Evolutionary conservation across 2,797 vertebrate species (phyloP), one percentile per base, ranked within the genome.

Genomic region (Muscicapa striata): DNA sequence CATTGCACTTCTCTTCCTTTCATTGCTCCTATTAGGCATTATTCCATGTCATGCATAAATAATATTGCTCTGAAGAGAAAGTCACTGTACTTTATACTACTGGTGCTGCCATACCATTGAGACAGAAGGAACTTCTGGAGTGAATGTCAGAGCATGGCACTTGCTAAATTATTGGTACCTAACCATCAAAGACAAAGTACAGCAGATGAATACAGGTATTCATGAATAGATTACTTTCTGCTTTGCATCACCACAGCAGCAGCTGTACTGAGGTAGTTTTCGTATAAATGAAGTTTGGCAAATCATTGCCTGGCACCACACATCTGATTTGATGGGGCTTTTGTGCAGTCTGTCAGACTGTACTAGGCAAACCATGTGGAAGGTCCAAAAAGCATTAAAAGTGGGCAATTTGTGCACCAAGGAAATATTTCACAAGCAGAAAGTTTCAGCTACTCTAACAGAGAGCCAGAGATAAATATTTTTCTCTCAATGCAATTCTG

Each of bases 31-130:
- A 70, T 87, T 93, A 93, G 76, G 73, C 89, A 84, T 95, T 96
- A 95, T 92, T 90, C 81, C 43, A 81, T 93, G 87, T 93, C 93
- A 96, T 95, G 81, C 95, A 96, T 97, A 96, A 95, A 90, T 95
- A 91, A 92, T 90, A 77, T 58, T 92, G 88, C 82, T 96, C 79
- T 43, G 62, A 77, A 94, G 81, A 89, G 46, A 93, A 90, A 94
- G 57, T 52, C 92, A 74, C 14, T 64, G 52, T 79, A 76, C 62
- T 93, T 95, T 88, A 10, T 78, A 68, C 90, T 78, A 55, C 68
- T 62, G 66, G 49, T 82, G 67, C 87, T 96, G 49, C 87, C 87
- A 27, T 23, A 11, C 68, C 76, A 57, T 58, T 61, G 87, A 95
- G 91, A 55, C 58, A 81, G 58, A 29, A 51, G 94, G 94, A 95